A percentile compares a stretch with the other conserved stretches of the same genome.
Conservation (phyloP, 1,140 invertebrate species). For the Neodiprion lecontei region DNA sequence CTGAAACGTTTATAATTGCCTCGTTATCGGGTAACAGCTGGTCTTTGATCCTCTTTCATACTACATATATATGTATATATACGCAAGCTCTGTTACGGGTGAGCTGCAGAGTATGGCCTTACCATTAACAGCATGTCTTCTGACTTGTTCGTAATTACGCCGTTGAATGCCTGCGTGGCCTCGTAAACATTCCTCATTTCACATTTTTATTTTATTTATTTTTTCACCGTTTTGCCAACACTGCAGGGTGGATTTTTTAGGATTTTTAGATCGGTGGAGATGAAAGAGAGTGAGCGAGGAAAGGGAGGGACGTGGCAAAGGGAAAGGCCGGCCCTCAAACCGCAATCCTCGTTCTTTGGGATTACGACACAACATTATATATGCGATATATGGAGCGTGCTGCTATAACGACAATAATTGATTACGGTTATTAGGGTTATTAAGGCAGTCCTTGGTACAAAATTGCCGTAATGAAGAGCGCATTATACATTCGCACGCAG, state of each 20-base stretch:
- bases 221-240: no score
- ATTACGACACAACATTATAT: background rate
- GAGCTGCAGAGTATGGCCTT: no score
- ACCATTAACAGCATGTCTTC: no score
- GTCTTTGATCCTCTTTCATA: background rate
- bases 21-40: background rate
- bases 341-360: background rate
- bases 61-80: no score
- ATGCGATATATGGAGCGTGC: background rate
- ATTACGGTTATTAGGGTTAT: slow-evolving; percentile 21
- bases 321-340: background rate
- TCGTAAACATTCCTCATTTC: no score
- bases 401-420: slow-evolving; percentile 13
- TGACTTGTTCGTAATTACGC: no score
- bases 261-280: no score
- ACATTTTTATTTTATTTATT: no score
- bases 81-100: no score
- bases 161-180: no score
- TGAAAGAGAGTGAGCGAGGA: no score
- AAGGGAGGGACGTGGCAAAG: background rate
- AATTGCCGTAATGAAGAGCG: slow-evolving; percentile 32
- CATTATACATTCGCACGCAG: slow-evolving; percentile 29
- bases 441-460: slow-evolving; percentile 23
- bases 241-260: no score
- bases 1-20: background rate